Conservation (phyloP, 2,797 vertebrate species). For the Macrochelys suwanniensis region DNA sequence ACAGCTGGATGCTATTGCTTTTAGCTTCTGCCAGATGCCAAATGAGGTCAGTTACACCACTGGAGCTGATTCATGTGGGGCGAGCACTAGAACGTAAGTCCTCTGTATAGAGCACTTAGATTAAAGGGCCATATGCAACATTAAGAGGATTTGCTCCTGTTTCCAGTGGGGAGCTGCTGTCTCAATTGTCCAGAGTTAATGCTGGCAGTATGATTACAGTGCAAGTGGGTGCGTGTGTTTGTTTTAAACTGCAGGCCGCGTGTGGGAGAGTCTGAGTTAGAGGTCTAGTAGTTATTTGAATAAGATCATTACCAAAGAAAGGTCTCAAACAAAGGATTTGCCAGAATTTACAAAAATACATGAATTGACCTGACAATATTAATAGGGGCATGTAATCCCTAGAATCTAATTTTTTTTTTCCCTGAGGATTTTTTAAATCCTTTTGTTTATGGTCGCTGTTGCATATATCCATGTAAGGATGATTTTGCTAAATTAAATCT, state of each 20-base stretch:
- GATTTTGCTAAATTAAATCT: neutral
- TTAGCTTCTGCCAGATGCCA: conserved; percentile 64
- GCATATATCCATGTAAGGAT: neutral
- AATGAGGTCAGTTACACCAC: conserved; percentile 68
- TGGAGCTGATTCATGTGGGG: conserved; percentile 17
- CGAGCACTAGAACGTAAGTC: conserved; percentile 25
- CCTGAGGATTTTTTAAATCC: neutral
- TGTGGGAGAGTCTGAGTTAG: neutral
- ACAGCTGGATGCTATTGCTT: conserved; percentile 42
- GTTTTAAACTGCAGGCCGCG: neutral
- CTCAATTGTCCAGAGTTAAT: conserved; percentile 49
- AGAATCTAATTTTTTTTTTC: neutral
- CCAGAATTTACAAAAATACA: neutral
- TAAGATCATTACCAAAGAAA: neutral
- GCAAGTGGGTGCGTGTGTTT: neutral
- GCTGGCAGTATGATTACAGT: neutral
- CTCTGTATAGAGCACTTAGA: conserved; percentile 32
- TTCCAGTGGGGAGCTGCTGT: conserved; percentile 32
- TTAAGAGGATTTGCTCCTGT: conserved; percentile 70
- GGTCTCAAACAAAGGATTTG: neutral
- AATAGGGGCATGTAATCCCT: neutral
- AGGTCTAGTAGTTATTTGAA: neutral
- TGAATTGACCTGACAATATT: neutral
- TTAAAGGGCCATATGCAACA: conserved; percentile 60
- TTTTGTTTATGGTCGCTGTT: neutral